Evolutionary conservation across 1,140 invertebrate genomes (phyloP).

Genomic region (Brachystomella parvula): DNA sequence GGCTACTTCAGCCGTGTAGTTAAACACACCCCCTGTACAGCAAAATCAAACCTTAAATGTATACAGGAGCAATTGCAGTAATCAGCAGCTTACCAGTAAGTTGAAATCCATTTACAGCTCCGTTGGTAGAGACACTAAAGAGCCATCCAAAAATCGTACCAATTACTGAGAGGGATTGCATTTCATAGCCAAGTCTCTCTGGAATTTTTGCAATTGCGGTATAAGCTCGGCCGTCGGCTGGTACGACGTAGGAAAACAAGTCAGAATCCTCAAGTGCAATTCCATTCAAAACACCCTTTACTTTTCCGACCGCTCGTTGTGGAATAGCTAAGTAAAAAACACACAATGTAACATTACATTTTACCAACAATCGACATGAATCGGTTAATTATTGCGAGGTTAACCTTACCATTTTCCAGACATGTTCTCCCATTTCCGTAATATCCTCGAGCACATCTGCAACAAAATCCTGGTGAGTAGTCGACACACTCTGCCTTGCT

Average conservation of each 20-base stretch:
- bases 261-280: conserved; percentile 64
- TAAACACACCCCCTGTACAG: conserved; percentile 69
- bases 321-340: conserved; percentile 55
- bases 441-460: conserved; percentile 65
- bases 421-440: conserved; percentile 85
- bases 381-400: too few relatives aligned
- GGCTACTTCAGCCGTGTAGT: conserved; percentile 64
- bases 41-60: conserved; percentile 29
- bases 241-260: conserved; percentile 85
- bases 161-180: conserved; percentile 70
- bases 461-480: conserved; percentile 75
- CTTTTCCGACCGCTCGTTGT: conserved; percentile 73
- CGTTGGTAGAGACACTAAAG: conserved; percentile 68
- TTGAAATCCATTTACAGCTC: conserved; percentile 76
- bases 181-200: conserved; percentile 59
- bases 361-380: not conserved
- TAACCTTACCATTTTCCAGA: conserved; percentile 62
- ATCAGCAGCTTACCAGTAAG: conserved; percentile 52
- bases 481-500: conserved; percentile 73
- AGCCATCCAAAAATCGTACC: conserved; percentile 81
- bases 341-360: not conserved
- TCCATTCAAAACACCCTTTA: conserved; percentile 71
- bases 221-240: conserved; percentile 77
- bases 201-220: conserved; percentile 78
- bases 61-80: not conserved